phyloP scores from a whole-genome alignment of 1,140 invertebrate species.

The Orius laevigatus region DNA sequence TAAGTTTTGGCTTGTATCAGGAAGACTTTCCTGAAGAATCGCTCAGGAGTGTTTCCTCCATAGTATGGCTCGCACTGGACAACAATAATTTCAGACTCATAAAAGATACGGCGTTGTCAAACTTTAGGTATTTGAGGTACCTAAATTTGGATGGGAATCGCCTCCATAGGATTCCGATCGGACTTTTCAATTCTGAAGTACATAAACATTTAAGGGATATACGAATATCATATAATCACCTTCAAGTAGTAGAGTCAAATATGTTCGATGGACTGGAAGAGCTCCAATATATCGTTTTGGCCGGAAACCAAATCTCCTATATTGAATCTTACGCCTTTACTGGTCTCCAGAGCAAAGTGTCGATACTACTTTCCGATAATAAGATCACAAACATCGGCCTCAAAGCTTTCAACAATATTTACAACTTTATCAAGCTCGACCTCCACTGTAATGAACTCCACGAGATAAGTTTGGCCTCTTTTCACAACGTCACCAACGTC shows the following conservation, averaged over 20 bases:
- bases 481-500: conserved; percentile 42
- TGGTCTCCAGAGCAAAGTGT: conserved; percentile 45
- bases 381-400: conserved; percentile 39
- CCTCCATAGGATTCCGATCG: conserved; percentile 41
- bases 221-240: conserved; percentile 54
- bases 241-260: conserved; percentile 37
- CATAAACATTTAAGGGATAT: conserved; percentile 60
- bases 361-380: conserved; percentile 50
- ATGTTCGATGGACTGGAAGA: conserved; percentile 47
- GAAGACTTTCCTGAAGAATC: conserved; percentile 53
- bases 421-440: conserved; percentile 48
- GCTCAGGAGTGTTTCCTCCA: conserved; percentile 45
- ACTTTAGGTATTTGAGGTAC: conserved; percentile 56
- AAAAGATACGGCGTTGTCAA: conserved; percentile 36
- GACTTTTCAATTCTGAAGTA: conserved; percentile 46
- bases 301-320: conserved; percentile 46
- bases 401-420: conserved; percentile 47
- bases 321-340: conserved; percentile 40
- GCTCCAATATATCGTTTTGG: conserved; percentile 50
- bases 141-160: conserved; percentile 75
- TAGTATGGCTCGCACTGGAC: conserved; percentile 73
- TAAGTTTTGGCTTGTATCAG: conserved; percentile 65
- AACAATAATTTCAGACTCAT: conserved; percentile 69
- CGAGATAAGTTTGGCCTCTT: conserved; percentile 43
- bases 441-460: conserved; percentile 52